These are phyloP conservation scores for Drosophila tristis DNA, from an alignment of 1,140 invertebrate species.

Conservation along the genomic window DNA sequence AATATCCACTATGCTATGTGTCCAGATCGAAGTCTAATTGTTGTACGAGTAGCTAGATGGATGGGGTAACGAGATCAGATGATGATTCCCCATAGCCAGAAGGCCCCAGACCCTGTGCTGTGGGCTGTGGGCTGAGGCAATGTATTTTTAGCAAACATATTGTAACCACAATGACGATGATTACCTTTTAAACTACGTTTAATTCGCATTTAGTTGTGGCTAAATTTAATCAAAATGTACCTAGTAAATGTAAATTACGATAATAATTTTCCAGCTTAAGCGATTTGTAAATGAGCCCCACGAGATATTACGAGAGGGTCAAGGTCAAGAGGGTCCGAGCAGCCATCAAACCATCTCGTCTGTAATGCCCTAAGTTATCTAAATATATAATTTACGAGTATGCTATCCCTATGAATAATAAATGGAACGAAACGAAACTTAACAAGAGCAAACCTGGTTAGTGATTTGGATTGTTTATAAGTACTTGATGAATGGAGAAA, in stretches of 20 bases:
- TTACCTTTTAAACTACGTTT: constrained; percentile 44
- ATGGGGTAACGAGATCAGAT: background rate
- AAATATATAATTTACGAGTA: constrained; percentile 16
- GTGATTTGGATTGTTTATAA: constrained; percentile 81
- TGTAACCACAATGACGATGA: background rate
- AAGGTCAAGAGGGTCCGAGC: background rate
- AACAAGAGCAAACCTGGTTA: constrained; percentile 80
- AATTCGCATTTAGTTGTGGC: constrained; percentile 64
- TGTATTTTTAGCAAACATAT: constrained; percentile 32
- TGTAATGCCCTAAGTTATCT: constrained; percentile 26
- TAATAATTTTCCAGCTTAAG: constrained; percentile 74
- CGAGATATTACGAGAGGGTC: background rate
- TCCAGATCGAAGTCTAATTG: constrained; percentile 13
- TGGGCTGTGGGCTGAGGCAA: constrained; percentile 3
- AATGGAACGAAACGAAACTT: constrained; percentile 43
- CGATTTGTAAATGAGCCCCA: constrained; percentile 41
- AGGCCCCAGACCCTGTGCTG: too few relatives aligned
- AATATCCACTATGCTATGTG: constrained; percentile 56
- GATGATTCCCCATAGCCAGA: constrained; percentile 16
- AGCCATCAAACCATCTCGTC: constrained; percentile 5
- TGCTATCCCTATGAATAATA: constrained; percentile 39
- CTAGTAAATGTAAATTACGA: constrained; percentile 82
- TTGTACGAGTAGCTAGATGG: constrained; percentile 19
- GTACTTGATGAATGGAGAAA: constrained; percentile 49
- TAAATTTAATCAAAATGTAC: constrained; percentile 77